A percentile compares a stretch with the other conserved stretches of the same genome.
Conservation (phyloP, 1,140 invertebrate genomes). For the Olivierus martensii region DNA sequence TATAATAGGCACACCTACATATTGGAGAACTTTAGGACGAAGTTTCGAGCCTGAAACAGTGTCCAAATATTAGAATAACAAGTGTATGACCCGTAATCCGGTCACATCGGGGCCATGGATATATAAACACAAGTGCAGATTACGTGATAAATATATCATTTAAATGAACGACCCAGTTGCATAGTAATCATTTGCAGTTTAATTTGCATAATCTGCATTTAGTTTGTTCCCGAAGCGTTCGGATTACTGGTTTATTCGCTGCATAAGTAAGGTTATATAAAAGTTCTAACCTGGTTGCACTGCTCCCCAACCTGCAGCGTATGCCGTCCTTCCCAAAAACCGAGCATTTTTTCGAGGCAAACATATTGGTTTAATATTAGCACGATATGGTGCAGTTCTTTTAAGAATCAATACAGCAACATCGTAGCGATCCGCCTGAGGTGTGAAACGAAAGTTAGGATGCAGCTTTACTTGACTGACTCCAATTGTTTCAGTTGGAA, state of each 20-base stretch:
- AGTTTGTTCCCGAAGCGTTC: too few relatives aligned
- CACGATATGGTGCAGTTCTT: slow-evolving; percentile 70
- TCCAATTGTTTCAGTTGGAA: slow-evolving; percentile 79
- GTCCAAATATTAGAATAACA: too few relatives aligned
- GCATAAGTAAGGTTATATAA: too few relatives aligned
- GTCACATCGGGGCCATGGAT: too few relatives aligned
- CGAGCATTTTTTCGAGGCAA: slow-evolving; percentile 77
- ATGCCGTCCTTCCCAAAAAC: slow-evolving; percentile 76
- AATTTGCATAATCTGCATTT: too few relatives aligned
- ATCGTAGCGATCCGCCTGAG: slow-evolving; percentile 69
- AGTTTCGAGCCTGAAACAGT: slow-evolving; percentile 54
- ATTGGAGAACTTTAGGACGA: slow-evolving; percentile 76
- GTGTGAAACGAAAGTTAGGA: slow-evolving; percentile 89
- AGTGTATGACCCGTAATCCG: too few relatives aligned
- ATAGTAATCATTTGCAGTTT: too few relatives aligned
- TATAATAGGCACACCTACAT: slow-evolving; percentile 56
- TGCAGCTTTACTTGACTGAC: slow-evolving; percentile 78
- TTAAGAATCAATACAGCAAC: slow-evolving; percentile 80
- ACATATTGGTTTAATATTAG: slow-evolving; percentile 86
- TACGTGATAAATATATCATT: too few relatives aligned
- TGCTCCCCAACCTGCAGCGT: slow-evolving; percentile 88
- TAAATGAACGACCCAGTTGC: too few relatives aligned
- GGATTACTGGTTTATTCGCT: too few relatives aligned
- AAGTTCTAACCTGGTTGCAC: slow-evolving; percentile 46
- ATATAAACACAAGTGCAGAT: too few relatives aligned